Evolutionary conservation across 2,888 invertebrate genomes (phyloP).

Genomic region (Salticus scenicus): DNA sequence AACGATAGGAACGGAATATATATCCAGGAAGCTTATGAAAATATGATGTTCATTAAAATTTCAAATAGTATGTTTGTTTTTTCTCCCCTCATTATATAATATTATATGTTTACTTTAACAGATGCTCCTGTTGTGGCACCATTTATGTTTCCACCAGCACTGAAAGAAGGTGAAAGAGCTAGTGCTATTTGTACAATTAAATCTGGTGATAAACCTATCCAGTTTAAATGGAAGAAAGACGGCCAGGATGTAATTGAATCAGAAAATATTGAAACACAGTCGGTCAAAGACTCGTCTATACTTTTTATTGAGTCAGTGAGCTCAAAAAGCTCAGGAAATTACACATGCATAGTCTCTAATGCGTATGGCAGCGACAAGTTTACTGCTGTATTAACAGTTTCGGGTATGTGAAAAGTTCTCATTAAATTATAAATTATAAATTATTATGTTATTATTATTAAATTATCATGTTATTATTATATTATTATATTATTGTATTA

Average conservation of each 20-base stretch:
- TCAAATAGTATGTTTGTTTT: too few species aligned
- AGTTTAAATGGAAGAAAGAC: conserved; percentile 67
- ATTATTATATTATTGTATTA: too few species aligned
- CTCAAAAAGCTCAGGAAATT: conserved; percentile 50
- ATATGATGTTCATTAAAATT: too few species aligned
- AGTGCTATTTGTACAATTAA: conserved; percentile 67
- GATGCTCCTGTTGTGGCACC: conserved; percentile 25
- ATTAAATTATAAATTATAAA: background rate
- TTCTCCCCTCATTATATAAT: too few species aligned
- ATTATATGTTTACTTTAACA: background rate
- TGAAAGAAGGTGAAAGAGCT: conserved; percentile 64
- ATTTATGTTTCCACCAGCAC: conserved; percentile 21
- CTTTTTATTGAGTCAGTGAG: conserved; percentile 47
- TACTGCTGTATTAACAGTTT: conserved; percentile 43
- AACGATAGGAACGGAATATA: too few species aligned
- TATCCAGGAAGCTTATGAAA: too few species aligned
- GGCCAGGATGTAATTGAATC: conserved; percentile 13
- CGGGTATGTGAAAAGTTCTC: conserved; percentile 5
- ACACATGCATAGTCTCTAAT: conserved; percentile 59
- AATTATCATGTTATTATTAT: too few species aligned
- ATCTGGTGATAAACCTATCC: conserved; percentile 69
- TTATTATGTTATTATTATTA: background rate
- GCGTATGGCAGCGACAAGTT: conserved; percentile 32
- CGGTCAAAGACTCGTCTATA: conserved; percentile 31
- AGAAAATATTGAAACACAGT: conserved; percentile 16